Conservation (phyloP, 1,140 invertebrate species). For the Centruroides sculpturatus region DNA sequence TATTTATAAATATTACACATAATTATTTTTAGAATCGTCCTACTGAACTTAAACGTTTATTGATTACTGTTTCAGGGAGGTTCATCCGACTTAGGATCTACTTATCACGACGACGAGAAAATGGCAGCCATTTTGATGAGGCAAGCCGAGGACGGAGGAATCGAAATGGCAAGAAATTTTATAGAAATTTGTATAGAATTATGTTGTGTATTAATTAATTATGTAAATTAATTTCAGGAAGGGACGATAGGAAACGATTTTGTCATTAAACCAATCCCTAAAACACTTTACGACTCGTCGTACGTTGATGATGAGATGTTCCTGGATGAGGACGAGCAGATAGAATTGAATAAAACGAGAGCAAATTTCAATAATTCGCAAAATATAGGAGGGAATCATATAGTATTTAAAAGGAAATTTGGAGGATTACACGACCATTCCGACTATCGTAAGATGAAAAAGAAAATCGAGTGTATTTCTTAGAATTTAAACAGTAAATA, state of each 20-base stretch:
- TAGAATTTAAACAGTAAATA: too few relatives aligned
- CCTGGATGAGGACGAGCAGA: constrained; percentile 41
- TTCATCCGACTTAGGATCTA: constrained; percentile 43
- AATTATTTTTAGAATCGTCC: too few relatives aligned
- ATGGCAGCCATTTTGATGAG: constrained; percentile 66
- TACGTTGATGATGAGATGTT: constrained; percentile 58
- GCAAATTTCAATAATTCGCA: constrained; percentile 8
- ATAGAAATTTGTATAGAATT: background rate
- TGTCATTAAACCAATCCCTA: constrained; percentile 67
- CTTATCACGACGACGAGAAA: constrained; percentile 70
- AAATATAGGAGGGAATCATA: constrained; percentile 11
- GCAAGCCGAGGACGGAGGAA: constrained; percentile 53
- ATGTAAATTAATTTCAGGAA: constrained; percentile 41
- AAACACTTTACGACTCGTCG: constrained; percentile 23
- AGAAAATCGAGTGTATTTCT: too few relatives aligned
- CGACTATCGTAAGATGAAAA: constrained; percentile 13
- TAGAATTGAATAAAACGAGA: constrained; percentile 17
- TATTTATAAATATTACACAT: too few relatives aligned
- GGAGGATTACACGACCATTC: constrained; percentile 9
- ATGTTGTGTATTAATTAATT: background rate
- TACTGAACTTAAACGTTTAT: too few relatives aligned
- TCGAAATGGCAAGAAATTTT: constrained; percentile 53
- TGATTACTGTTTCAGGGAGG: constrained; percentile 35
- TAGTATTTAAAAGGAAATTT: constrained; percentile 17
- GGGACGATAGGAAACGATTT: constrained; percentile 76